A percentile compares a stretch with the other conserved stretches of the same genome.
phyloP scores from a whole-genome alignment of 2,888 invertebrate genomes.

The Polymixis flavicincta region DNA sequence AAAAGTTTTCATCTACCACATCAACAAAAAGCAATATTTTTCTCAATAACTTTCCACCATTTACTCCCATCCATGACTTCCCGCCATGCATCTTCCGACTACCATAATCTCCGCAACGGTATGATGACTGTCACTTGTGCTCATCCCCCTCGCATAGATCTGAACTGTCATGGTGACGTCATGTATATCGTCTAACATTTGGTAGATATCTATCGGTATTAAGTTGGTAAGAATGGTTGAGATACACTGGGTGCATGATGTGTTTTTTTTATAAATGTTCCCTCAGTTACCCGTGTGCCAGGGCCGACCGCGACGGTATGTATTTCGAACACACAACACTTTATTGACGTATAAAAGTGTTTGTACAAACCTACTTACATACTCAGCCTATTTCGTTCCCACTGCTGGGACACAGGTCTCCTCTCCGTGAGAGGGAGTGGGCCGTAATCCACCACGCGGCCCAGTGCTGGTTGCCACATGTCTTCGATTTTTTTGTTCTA shows the following conservation, averaged over 20 bases:
- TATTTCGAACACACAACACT: no score
- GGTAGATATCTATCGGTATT: slow-evolving; percentile 87
- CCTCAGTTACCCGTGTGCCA: no score
- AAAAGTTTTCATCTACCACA: neutral
- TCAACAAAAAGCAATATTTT: slow-evolving; percentile 9
- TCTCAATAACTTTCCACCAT: slow-evolving; percentile 24
- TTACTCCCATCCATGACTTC: slow-evolving; percentile 49
- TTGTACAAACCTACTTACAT: no score
- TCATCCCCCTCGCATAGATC: slow-evolving; percentile 63
- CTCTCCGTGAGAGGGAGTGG: no score
- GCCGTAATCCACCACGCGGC: no score
- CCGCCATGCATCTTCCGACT: slow-evolving; percentile 41
- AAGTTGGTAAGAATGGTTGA: slow-evolving; percentile 71
- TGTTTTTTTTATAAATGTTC: no score
- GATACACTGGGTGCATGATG: slow-evolving; percentile 63
- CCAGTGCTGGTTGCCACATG: no score
- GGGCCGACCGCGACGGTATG: no score
- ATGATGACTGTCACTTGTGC: slow-evolving; percentile 70
- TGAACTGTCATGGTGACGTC: slow-evolving; percentile 82
- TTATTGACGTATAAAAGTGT: no score
- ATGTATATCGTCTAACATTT: slow-evolving; percentile 81
- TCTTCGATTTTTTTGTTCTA: no score
- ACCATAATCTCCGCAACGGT: slow-evolving; percentile 61
- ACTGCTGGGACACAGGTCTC: no score
- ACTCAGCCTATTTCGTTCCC: no score